Conservation (phyloP, 2,113 vertebrate species). For the Cyphomyrus discorhynchus region DNA sequence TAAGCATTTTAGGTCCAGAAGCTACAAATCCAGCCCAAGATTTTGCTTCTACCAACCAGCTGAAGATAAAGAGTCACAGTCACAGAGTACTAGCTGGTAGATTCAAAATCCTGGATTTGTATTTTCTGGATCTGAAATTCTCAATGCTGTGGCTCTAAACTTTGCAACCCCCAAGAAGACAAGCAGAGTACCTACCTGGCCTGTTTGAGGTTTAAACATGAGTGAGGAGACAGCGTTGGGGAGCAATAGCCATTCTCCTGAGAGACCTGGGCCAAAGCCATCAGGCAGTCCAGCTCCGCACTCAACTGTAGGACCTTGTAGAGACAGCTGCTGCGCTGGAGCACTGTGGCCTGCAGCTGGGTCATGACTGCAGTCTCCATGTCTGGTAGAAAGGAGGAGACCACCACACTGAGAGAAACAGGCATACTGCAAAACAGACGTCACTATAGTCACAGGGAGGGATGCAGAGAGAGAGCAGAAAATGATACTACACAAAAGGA, state of each 20-base stretch:
- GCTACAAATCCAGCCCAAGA: no score
- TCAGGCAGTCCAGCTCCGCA: constrained; percentile 84
- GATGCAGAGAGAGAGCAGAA: not conserved
- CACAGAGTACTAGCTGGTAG: no score
- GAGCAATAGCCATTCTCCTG: constrained; percentile 80
- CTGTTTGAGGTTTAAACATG: constrained; percentile 54
- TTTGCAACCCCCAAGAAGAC: not conserved
- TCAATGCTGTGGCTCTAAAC: not conserved
- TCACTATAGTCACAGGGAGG: not conserved
- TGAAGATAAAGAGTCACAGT: no score
- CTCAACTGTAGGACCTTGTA: constrained; percentile 73
- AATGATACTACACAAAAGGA: not conserved
- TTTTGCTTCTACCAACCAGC: no score
- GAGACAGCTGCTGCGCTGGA: constrained; percentile 71
- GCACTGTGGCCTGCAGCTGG: constrained; percentile 74
- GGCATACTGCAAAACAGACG: not conserved
- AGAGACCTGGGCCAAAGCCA: constrained; percentile 77
- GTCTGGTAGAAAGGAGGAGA: constrained; percentile 53
- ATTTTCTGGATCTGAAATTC: no score
- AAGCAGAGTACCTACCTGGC: constrained; percentile 56
- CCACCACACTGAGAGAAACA: not conserved
- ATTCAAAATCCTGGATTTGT: no score
- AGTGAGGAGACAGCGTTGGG: constrained; percentile 57
- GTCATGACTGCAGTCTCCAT: constrained; percentile 86
- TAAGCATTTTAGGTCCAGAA: no score